Conservation (phyloP, 53 echinoderm and acorn worm genomes). For the Echinarachnius parma region DNA sequence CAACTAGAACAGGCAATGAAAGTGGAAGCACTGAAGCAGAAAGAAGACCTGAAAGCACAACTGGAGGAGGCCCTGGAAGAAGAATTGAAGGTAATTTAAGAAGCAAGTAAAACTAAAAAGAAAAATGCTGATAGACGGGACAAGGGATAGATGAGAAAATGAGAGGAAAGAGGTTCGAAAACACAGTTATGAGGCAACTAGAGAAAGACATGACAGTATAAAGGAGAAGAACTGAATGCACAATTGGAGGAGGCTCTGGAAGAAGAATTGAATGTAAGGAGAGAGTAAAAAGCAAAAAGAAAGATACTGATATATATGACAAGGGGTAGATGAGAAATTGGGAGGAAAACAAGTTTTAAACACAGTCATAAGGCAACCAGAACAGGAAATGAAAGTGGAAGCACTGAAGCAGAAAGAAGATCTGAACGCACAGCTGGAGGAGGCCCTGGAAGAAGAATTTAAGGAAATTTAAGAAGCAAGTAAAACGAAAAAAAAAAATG, state of each 20-base stretch:
- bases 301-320: too few species aligned
- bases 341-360: background rate
- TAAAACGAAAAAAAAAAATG: too few species aligned
- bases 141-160: too few species aligned
- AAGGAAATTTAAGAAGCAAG: constrained; percentile 39
- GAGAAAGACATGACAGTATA: too few species aligned
- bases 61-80: constrained; percentile 81
- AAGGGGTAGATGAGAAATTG: background rate
- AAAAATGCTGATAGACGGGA: too few species aligned
- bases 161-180: too few species aligned
- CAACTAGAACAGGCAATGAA: constrained; percentile 94
- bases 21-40: constrained; percentile 73
- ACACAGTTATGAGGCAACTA: too few species aligned
- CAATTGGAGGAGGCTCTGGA: too few species aligned
- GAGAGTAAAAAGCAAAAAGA: too few species aligned
- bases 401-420: constrained; percentile 70
- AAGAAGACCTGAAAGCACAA: constrained; percentile 73
- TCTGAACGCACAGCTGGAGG: constrained; percentile 63
- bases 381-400: constrained; percentile 81
- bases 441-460: constrained; percentile 72
- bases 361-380: constrained; percentile 35
- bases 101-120: too few species aligned
- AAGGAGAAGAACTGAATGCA: too few species aligned
- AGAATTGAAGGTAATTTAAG: constrained; percentile 89
- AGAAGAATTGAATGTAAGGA: too few species aligned